Evolutionary conservation across 2,797 vertebrate genomes (phyloP), one percentile per base, ranked within the genome.

Genomic region (Thripadectes ignobilis): DNA sequence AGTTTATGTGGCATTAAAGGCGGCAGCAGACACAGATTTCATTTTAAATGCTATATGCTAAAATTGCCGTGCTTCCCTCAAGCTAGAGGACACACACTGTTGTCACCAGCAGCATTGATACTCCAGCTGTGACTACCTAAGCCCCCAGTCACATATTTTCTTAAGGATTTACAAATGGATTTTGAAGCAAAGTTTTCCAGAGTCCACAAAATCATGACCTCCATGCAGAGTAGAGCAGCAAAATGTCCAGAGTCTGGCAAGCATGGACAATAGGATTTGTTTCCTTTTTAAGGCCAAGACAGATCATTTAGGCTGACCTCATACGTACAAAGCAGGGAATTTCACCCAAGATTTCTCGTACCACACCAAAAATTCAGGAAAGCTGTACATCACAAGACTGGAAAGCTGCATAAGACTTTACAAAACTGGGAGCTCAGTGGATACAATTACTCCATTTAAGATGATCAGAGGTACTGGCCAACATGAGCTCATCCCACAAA

Each of bases 141-240:
- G 88, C 51, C 62, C 18, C 54, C 26, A 38, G 79, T 46, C 59
- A 94, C 73, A 92, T 39, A 73, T 73, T 66, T 93, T 67, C 90
- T 67, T 82, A 67, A 7, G 36, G 69, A 88, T 86, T 88, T 84
- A 41, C 55, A 92, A 93, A 94, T 82, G 66, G 55, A 84, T 85
- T 94, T 93, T 88, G 86, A 89, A 90, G 83, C 38, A 52, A 92
- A 90, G 83, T 93, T 97, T 92, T 95, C 86, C 86, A 90, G 71
- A 93, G 76, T 76, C 79, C 45, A 69, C 55, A 88, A 88, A 94
- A 93, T 73, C 88, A 39, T 2, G 3, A 62, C 80, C 49, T 77
- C 67, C 67, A 41, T 0, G 0, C 12, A 76, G 77, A 10, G 1
- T 0, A 92, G 59, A 82, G 43, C 45, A 74, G 76, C 80, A 85